Conservation (phyloP, 1,140 invertebrate species). For the Drosophila lowei region DNA sequence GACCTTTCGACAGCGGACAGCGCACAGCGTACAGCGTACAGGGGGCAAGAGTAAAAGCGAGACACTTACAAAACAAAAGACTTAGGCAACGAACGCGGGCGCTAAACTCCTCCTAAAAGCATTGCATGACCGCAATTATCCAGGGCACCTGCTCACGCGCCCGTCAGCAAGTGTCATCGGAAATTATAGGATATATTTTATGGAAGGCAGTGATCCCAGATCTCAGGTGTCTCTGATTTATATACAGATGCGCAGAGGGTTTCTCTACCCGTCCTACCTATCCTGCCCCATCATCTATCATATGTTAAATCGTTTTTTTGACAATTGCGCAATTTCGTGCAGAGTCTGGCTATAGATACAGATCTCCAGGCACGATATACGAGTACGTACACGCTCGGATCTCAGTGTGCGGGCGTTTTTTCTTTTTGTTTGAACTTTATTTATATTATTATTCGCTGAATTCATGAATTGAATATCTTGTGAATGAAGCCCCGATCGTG, state of each 20-base stretch:
- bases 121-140: slow-evolving; percentile 56
- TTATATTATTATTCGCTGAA: slow-evolving; percentile 40
- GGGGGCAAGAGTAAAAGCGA: slow-evolving; percentile 25
- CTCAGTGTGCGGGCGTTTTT: slow-evolving; percentile 38
- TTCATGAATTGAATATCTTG: slow-evolving; percentile 71
- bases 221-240: slow-evolving; percentile 52
- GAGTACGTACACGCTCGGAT: neutral
- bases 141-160: slow-evolving; percentile 46
- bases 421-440: slow-evolving; percentile 24
- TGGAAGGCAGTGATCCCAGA: neutral
- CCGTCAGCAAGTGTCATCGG: slow-evolving; percentile 46
- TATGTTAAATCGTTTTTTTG: slow-evolving; percentile 66
- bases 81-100: slow-evolving; percentile 75
- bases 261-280: neutral
- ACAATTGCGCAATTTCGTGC: slow-evolving; percentile 79
- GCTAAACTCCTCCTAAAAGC: slow-evolving; percentile 50
- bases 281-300: slow-evolving; percentile 28
- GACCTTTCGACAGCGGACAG: slow-evolving; percentile 54
- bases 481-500: slow-evolving; percentile 69
- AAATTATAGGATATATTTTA: slow-evolving; percentile 15
- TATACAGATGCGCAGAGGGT: slow-evolving; percentile 17
- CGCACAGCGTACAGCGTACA: neutral
- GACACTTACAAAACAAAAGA: slow-evolving; percentile 69
- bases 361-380: slow-evolving; percentile 66
- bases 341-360: slow-evolving; percentile 58